Evolutionary conservation across 2,888 invertebrate genomes (phyloP).

Genomic region (Aspidiotus rigidus): DNA sequence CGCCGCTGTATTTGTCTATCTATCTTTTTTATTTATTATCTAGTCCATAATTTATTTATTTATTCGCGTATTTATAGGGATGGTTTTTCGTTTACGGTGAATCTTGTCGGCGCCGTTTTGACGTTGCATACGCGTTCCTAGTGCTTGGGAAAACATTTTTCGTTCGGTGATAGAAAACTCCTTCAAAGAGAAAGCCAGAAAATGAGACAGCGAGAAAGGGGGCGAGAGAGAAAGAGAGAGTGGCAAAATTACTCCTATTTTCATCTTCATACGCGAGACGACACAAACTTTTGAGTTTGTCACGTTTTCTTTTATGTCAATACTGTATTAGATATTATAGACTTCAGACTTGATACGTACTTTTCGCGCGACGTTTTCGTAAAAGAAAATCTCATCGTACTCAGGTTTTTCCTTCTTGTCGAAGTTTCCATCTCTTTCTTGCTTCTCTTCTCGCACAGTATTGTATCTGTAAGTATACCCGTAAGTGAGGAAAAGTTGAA

Average conservation of each 20-base stretch:
- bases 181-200: no score
- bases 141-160: not conserved
- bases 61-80: not conserved
- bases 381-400: not conserved
- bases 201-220: no score
- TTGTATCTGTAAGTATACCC: no score
- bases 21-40: not conserved
- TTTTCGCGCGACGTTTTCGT: not conserved
- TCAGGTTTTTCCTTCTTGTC: no score
- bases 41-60: not conserved
- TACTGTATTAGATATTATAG: constrained; percentile 2
- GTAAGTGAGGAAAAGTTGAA: not conserved
- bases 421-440: no score
- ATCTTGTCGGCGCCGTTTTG: not conserved
- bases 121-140: not conserved
- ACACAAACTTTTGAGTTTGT: not conserved
- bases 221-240: not conserved
- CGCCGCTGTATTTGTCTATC: not conserved
- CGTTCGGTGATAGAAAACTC: not conserved
- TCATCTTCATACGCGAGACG: not conserved
- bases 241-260: not conserved
- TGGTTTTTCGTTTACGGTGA: not conserved
- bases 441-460: no score
- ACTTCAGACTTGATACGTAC: not conserved
- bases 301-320: constrained; percentile 4